Base-by-base conservation (phyloP, 92 coral and sea anemone species). In the Phenganax stokvisi region DNA sequence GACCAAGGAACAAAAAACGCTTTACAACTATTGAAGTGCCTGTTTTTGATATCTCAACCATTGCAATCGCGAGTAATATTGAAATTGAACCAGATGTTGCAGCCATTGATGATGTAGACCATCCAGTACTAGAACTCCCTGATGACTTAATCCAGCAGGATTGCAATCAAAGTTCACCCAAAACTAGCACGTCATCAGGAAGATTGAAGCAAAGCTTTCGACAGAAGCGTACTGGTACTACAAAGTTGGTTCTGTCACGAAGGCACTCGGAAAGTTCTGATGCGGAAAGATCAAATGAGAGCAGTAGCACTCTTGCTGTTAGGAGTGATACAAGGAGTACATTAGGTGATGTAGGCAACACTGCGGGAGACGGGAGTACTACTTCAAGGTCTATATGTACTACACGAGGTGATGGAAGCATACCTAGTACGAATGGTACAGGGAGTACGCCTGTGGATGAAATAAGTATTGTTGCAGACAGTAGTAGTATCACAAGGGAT, bases 51-150 rank as follows among this genome's bases (percentile, higher is more conserved):
- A 61, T 51, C 10, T 78, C 82, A 12, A 54, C 65, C 3, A 64
- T 78, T 15, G 72, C 82, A 25, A 78, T 78, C 61, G 82, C 82
- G 47, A 78, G 82, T 17, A 78, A 78, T 59, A 67, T 78, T 59
- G 82, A 61, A 44, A 64, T 78, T 59, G 82, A 78, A 13, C 15
- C 53, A 7, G 82, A 30, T 12, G 57, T 44, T 31, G 13, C 54
- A 0, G 12, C 56, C 6, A 0, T 30, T 12, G 72, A 63, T 27
- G 80, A 10, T 12, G 17, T 78, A 29, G 82, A 78, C 67, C 82
- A 78, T 47, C 82, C 82, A 61, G 72, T 78, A 15, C 61, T 78
- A 30, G 72, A 78, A 63, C 72, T 78, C 47, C 82, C 82, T 6
- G 72, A 31, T 78, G 82, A 78, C 54, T 57, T 78, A 25, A 60